Evolutionary conservation across 2,888 invertebrate species (phyloP), one percentile per base, ranked within the genome.

Genomic region (Scelioninae gen. 1): DNA sequence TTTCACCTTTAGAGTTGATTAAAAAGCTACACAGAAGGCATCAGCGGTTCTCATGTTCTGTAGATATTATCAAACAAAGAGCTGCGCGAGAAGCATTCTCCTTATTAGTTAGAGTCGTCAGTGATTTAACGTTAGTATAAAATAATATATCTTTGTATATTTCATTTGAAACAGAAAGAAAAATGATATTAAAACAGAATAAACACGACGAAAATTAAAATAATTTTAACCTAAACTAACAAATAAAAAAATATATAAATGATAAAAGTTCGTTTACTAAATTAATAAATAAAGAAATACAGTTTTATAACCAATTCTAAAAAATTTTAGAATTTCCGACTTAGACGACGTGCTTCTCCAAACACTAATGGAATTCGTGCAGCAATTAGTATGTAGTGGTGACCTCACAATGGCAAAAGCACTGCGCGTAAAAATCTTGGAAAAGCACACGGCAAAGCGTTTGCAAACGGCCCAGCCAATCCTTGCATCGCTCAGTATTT

Each of bases 91-190:
- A 98, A 94, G 95, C 97, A 5, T 98, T 99, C 93, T 97, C 98
- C 51, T 94, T 99, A 85, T 95, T 99, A 84, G 98, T 99, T 62
- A 94, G 99, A 88, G 98, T 99, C 80, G 98, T 99, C 74, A 98
- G 97, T 89, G 98, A 99, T 93, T 94, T 99, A 88, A 98, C 98
- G 98, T 98, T 92, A 95, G 96, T n/a, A n/a, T 95, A 71, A 71
- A 43, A 23, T 40, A 29, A 13, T 51, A 56, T 13, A n/a, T n/a
- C n/a, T n/a, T n/a, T n/a, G n/a, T n/a, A n/a, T n/a, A n/a, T n/a
- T n/a, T n/a, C n/a, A n/a, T n/a, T n/a, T n/a, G n/a, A n/a, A n/a
- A n/a, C n/a, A n/a, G n/a, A n/a, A n/a, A n/a, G n/a, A n/a, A n/a
- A n/a, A n/a, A n/a, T n/a, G n/a, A n/a, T n/a, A n/a, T n/a, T n/a